Conservation (phyloP, 2,888 invertebrate genomes). For the Aphodius granarius region DNA sequence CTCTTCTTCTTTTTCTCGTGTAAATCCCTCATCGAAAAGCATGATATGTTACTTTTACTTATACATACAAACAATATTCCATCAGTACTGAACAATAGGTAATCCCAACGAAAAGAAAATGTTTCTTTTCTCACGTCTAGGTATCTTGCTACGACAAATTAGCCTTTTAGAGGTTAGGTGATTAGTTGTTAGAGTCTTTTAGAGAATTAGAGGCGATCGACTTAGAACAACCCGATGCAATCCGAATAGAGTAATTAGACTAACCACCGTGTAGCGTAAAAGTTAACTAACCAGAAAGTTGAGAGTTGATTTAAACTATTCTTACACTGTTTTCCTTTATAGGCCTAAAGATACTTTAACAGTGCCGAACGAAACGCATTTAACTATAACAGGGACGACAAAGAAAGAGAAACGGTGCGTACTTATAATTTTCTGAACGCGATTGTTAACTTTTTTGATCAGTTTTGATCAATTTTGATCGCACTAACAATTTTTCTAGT, state of each 20-base stretch:
- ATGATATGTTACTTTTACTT: not conserved
- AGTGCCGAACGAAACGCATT: constrained; percentile 1
- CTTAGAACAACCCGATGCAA: not conserved
- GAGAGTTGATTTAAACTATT: not conserved
- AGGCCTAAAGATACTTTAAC: constrained; percentile 12
- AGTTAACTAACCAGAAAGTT: not conserved
- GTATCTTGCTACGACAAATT: not conserved
- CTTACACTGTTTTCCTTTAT: constrained; percentile 7
- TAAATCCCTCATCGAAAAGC: not conserved
- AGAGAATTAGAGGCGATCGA: not conserved
- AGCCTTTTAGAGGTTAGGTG: not conserved
- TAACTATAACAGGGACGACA: constrained; percentile 4
- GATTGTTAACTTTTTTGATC: too few species aligned
- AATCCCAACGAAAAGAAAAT: too few species aligned
- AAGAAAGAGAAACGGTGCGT: constrained; percentile 12
- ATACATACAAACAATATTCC: not conserved
- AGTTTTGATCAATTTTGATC: too few species aligned
- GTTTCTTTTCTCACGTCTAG: not conserved
- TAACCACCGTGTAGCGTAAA: not conserved
- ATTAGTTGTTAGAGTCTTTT: not conserved
- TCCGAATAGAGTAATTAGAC: not conserved
- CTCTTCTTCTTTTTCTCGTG: too few species aligned
- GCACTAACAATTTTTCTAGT: too few species aligned
- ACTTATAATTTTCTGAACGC: not conserved
- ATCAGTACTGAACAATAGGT: not conserved